phyloP scores from a whole-genome alignment of 2,113 vertebrate species.

The Peromyscus leucopus region DNA sequence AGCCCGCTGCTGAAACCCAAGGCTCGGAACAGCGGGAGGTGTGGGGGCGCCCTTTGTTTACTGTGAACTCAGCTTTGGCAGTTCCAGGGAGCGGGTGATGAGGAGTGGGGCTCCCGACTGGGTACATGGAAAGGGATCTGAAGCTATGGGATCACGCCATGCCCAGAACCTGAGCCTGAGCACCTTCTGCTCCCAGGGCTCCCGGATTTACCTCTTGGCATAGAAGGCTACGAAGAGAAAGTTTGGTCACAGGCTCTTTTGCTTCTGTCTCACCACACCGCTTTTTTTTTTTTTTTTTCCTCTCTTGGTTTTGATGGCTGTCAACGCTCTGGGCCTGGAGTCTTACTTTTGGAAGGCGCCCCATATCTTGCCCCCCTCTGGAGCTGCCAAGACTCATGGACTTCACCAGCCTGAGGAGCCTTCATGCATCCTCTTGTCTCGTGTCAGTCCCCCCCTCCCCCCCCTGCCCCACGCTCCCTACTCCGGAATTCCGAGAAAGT shows the following conservation, averaged over 20 bases:
- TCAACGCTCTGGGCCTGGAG: not conserved
- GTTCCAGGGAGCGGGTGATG: not conserved
- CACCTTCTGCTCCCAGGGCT: conserved; percentile 5
- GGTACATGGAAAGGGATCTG: not conserved
- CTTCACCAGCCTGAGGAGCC: not conserved
- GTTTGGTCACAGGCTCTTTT: conserved; percentile 39
- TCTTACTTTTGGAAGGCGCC: conserved; percentile 18
- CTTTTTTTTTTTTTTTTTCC: not conserved
- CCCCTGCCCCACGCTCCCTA: not conserved
- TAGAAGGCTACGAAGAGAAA: not conserved
- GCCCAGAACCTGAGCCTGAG: not conserved
- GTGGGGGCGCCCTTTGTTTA: conserved; percentile 60
- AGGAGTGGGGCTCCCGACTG: not conserved
- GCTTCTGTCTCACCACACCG: conserved; percentile 26
- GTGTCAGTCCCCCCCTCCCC: too few species aligned
- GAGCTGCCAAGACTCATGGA: not conserved
- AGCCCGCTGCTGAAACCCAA: not conserved
- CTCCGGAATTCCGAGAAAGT: conserved; percentile 66
- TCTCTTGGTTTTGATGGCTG: not conserved
- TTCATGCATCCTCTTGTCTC: not conserved
- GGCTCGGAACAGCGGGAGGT: not conserved
- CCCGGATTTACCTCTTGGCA: not conserved
- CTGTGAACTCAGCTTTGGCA: not conserved
- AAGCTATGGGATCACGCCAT: accelerated
- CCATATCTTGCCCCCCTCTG: not conserved